Conservation (phyloP, 2,888 invertebrate genomes). For the Axea sp. region DNA sequence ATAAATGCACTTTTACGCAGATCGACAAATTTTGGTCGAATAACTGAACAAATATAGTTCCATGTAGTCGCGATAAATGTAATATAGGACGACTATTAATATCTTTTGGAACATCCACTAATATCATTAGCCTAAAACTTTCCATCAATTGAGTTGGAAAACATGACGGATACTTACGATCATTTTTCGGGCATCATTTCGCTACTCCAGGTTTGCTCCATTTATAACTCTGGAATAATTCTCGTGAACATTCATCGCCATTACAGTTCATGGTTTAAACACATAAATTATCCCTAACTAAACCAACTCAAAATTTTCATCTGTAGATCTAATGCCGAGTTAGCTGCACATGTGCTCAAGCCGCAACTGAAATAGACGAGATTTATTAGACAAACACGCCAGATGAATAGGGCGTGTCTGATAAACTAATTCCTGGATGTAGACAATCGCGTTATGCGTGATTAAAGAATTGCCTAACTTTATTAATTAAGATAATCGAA, state of each 20-base stretch:
- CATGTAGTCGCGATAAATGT: no score
- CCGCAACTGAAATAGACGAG: constrained; percentile 59
- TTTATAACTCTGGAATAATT: constrained; percentile 33
- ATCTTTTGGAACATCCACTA: no score
- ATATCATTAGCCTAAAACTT: neutral
- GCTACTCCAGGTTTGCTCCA: neutral
- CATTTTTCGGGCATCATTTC: constrained; percentile 6
- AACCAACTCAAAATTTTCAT: constrained; percentile 58
- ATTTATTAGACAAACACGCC: constrained; percentile 60
- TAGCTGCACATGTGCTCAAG: constrained; percentile 55
- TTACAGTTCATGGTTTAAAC: constrained; percentile 33
- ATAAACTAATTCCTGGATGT: constrained; percentile 54
- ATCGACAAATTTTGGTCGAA: no score
- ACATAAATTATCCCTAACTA: constrained; percentile 52
- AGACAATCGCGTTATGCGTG: constrained; percentile 47
- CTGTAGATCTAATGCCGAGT: constrained; percentile 48
- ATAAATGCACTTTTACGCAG: no score
- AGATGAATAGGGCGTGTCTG: constrained; percentile 63
- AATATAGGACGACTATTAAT: no score
- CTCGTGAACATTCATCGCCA: constrained; percentile 23
- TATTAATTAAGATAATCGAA: constrained; percentile 19
- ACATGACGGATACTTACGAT: neutral
- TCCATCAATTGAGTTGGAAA: constrained; percentile 5
- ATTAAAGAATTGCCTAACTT: constrained; percentile 37
- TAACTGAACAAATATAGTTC: no score